Percentiles rank a stretch among this genome's conserved stretches.
Conservation (phyloP, 1,140 invertebrate species). For the Apis mellifera region DNA sequence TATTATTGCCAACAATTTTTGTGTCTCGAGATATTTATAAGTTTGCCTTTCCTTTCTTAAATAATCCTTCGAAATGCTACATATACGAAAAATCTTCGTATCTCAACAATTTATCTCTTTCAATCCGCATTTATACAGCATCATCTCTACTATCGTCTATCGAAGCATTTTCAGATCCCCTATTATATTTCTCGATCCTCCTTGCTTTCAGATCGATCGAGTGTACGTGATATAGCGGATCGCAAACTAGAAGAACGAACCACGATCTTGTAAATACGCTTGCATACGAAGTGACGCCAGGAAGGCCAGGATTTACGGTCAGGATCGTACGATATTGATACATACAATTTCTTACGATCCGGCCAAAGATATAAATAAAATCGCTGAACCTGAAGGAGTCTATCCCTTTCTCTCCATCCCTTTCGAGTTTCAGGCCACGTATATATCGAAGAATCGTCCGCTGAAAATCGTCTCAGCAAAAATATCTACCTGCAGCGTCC, state of each 20-base stretch:
- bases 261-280: background rate
- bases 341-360: background rate
- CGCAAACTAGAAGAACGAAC: background rate
- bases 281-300: background rate
- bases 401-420: background rate
- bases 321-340: background rate
- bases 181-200: background rate
- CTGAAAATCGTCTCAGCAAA: constrained; percentile 10
- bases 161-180: too few relatives aligned
- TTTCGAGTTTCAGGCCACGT: background rate
- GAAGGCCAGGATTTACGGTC: background rate
- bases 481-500: constrained; percentile 12
- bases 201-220: background rate
- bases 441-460: background rate
- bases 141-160: background rate
- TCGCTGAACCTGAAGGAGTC: background rate
- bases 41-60: background rate
- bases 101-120: background rate
- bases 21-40: background rate
- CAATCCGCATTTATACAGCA: background rate
- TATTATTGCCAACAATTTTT: constrained; percentile 62
- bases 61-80: background rate
- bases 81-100: background rate
- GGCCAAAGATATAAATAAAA: background rate
- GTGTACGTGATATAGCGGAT: background rate